These are phyloP conservation scores for Eulemur coronatus DNA, from an alignment of 2,797 vertebrate species.

Conservation along the genomic window DNA sequence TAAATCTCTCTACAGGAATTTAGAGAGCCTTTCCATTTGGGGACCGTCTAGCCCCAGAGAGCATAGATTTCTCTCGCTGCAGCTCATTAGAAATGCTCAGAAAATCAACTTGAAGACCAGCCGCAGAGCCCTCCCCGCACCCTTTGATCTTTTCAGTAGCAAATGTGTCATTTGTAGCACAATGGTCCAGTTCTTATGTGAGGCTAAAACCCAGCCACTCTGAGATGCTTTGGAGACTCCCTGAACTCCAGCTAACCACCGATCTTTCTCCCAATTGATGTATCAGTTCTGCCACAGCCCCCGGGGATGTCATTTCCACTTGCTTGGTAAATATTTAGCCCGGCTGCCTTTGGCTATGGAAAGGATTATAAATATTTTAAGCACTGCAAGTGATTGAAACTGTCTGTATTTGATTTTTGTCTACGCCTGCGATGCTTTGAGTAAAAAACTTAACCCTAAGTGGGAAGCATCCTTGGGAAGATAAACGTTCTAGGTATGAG, in stretches of 20 bases:
- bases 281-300: constrained; percentile 63
- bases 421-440: constrained; percentile 53
- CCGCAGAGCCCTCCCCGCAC: neutral
- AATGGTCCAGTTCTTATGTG: constrained; percentile 67
- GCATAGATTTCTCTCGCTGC: neutral
- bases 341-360: constrained; percentile 82
- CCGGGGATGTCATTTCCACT: constrained; percentile 61
- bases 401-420: constrained; percentile 81
- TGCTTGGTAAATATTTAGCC: constrained; percentile 87
- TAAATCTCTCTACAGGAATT: constrained; percentile 59
- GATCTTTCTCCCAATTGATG: constrained; percentile 53
- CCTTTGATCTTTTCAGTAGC: constrained; percentile 72
- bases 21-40: constrained; percentile 45
- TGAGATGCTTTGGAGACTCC: constrained; percentile 39
- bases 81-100: constrained; percentile 60
- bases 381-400: constrained; percentile 80
- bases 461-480: constrained; percentile 73
- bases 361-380: constrained; percentile 86
- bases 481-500: constrained; percentile 59
- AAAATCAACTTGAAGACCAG: constrained; percentile 35
- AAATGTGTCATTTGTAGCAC: constrained; percentile 57
- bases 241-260: constrained; percentile 54
- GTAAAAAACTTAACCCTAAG: constrained; percentile 74
- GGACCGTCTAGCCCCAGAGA: constrained; percentile 49
- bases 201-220: constrained; percentile 72